Evolutionary conservation across 2,888 invertebrate species (phyloP).

Genomic region (Drosophila anceps): DNA sequence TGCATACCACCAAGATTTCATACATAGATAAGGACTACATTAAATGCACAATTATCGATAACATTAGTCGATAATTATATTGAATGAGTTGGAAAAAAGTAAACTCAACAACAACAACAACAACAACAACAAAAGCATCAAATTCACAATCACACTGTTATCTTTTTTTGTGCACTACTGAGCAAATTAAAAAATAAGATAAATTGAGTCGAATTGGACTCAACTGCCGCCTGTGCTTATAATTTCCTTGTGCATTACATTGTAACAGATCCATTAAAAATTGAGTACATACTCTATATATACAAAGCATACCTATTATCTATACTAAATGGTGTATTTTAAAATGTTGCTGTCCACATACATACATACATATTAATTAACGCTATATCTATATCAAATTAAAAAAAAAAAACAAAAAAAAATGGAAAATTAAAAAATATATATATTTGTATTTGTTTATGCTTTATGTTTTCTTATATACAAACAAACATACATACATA

Average conservation of each 20-base stretch:
- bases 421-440: slow-evolving; percentile 32
- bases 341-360: slow-evolving; percentile 75
- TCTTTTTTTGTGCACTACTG: slow-evolving; percentile 15
- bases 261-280: slow-evolving; percentile 31
- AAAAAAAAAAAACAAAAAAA: slow-evolving; percentile 24
- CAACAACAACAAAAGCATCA: slow-evolving; percentile 11
- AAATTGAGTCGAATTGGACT: slow-evolving; percentile 11
- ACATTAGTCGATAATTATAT: slow-evolving; percentile 22
- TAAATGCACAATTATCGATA: slow-evolving; percentile 32
- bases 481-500: slow-evolving; percentile 28
- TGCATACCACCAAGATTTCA: slow-evolving; percentile 74
- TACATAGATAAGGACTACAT: slow-evolving; percentile 36
- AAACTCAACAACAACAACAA: not conserved
- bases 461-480: slow-evolving; percentile 53
- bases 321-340: slow-evolving; percentile 64
- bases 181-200: slow-evolving; percentile 12
- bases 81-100: slow-evolving; percentile 30
- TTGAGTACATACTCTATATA: slow-evolving; percentile 36
- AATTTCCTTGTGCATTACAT: slow-evolving; percentile 45
- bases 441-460: slow-evolving; percentile 62
- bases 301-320: slow-evolving; percentile 21
- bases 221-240: slow-evolving; percentile 54
- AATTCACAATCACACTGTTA: slow-evolving; percentile 14
- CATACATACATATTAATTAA: slow-evolving; percentile 46
- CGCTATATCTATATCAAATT: slow-evolving; percentile 53